Percentiles rank a stretch among this genome's conserved stretches.
Evolutionary conservation across 2,113 vertebrate genomes (phyloP).

Genomic region (Illadopsis cleaveri): DNA sequence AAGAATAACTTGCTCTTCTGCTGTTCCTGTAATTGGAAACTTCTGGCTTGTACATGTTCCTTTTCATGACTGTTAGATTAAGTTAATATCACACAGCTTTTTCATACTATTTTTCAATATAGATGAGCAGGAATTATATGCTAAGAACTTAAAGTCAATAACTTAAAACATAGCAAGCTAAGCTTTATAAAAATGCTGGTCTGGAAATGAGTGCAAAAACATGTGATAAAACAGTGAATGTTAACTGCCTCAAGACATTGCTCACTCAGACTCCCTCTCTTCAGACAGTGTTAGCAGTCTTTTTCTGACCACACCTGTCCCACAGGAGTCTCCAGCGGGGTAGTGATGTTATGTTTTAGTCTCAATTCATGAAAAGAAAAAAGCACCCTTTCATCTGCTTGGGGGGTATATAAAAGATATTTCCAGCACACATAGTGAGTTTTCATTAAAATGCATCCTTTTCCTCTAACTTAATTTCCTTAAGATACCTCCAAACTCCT

Average conservation of each 20-base stretch:
- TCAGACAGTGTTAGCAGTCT: conserved; percentile 29
- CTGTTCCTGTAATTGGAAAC: background rate
- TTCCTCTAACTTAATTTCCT: conserved; percentile 44
- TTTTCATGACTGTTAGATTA: background rate
- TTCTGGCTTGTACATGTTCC: background rate
- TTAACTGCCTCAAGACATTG: background rate
- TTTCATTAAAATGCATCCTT: conserved; percentile 59
- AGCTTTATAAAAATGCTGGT: background rate
- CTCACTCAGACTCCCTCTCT: conserved; percentile 1
- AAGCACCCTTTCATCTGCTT: conserved; percentile 44
- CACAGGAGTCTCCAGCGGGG: conserved; percentile 44
- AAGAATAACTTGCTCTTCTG: background rate
- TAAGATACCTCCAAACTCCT: conserved; percentile 3
- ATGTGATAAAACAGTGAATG: background rate
- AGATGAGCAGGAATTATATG: background rate
- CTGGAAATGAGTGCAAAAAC: background rate
- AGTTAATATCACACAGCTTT: background rate
- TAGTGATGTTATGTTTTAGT: conserved; percentile 62
- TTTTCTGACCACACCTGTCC: conserved; percentile 66
- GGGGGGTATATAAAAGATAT: background rate
- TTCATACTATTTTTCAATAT: background rate
- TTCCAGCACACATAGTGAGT: conserved; percentile 3
- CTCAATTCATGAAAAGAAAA: conserved; percentile 28
- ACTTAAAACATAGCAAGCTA: background rate
- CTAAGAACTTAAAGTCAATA: background rate